Evolutionary conservation across 2,113 vertebrate species (phyloP), one percentile per base, ranked within the genome.

Genomic region (Catagonus wagneri): DNA sequence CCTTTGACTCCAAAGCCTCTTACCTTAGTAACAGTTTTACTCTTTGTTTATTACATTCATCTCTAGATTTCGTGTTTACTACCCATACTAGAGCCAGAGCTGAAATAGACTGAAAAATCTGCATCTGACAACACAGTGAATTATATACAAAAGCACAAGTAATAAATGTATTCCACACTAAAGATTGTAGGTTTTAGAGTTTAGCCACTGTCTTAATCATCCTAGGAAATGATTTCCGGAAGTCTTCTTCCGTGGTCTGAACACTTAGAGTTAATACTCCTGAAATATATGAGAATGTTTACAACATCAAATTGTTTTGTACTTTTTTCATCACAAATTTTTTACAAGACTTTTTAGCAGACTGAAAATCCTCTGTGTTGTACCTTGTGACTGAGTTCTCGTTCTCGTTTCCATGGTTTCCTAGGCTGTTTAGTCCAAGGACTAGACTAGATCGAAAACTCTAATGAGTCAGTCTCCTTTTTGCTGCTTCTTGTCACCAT

Each of bases 361-460:
- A 6, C 25, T 84, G 29, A 36, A 95, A 88, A 80, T 93, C 0
- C 6, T 94, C 36, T 50, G 4, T 69, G 16, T 54, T 61, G 22
- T 93, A 66, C 9, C 5, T 56, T 95, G 36, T 32, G 4, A 83
- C 25, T 79, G 52, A 96, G 2, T 85, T 80, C 23, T 89, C 81
- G 1, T 61, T 60, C 75, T 89, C 60, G 58, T 94, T 94, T 89
- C 50, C 83, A 68, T 92, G 50, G 63, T 87, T 97, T 94, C 52
- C 29, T 50, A 17, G 58, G n/a, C 63, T 87, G 29, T 68, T 96
- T 83, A 56, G 54, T 80, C 19, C 36, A 83, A 63, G 56, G 20
- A 66, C 23, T 71, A 87, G 78, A 83, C 23, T 80, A 66, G 12
- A 72, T 61, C 0, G 2, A 89, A 97, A 90, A 72, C 9, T 2